These are phyloP conservation scores for Erpobdella octoculata DNA, from an alignment of 2,888 invertebrate species.

Conservation along the genomic window DNA sequence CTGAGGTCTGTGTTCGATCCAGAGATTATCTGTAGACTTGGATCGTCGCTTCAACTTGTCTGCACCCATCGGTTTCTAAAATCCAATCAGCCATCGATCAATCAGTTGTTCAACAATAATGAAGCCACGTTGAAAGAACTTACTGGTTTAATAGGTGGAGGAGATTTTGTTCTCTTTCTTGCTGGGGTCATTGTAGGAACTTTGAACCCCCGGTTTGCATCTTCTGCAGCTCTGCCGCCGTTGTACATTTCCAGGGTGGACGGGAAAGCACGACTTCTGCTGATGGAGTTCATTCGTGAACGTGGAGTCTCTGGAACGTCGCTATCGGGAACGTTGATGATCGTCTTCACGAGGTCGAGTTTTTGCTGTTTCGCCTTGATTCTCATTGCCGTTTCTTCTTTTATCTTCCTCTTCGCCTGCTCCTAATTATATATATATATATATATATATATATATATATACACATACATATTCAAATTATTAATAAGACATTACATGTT, in stretches of 20 bases:
- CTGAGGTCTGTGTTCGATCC: constrained; percentile 54
- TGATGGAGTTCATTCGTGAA: constrained; percentile 33
- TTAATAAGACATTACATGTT: neutral
- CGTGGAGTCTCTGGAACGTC: constrained; percentile 28
- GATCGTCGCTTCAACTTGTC: constrained; percentile 65
- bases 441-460: neutral
- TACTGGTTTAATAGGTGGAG: constrained; percentile 38
- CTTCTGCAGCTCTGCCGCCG: neutral
- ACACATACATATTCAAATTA: neutral
- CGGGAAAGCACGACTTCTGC: neutral
- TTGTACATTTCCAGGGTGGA: neutral
- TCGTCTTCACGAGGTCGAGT: constrained; percentile 45
- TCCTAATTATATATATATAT: constrained; percentile 36
- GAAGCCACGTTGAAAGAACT: constrained; percentile 1
- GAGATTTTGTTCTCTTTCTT: constrained; percentile 29
- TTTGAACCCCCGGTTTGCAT: neutral
- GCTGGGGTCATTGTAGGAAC: neutral
- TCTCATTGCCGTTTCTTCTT: constrained; percentile 41
- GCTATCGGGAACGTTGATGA: constrained; percentile 40
- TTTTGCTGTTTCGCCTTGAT: constrained; percentile 46
- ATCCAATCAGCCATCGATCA: too few species aligned
- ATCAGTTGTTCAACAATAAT: neutral
- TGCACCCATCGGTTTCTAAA: constrained; percentile 62
- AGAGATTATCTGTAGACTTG: constrained; percentile 69
- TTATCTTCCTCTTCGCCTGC: constrained; percentile 43